phyloP scores from a whole-genome alignment of 2,797 vertebrate genomes.

The Phrynocephalus guinanensis region DNA sequence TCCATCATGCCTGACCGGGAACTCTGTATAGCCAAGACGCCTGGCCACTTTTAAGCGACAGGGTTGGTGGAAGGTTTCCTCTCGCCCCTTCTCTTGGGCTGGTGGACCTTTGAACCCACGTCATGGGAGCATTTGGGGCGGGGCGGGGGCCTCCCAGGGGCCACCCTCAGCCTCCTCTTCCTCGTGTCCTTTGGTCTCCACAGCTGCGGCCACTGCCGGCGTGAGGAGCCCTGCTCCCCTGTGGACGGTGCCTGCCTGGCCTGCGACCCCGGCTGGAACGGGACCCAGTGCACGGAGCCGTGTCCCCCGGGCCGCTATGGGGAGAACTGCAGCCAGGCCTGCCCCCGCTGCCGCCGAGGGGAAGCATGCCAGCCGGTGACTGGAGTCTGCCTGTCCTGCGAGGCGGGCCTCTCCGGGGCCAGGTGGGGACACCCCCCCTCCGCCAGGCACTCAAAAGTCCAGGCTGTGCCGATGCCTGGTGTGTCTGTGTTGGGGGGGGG shows the following conservation, averaged over 20 bases:
- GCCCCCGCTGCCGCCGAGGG: slow-evolving; percentile 82
- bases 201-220: slow-evolving; percentile 85
- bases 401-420: slow-evolving; percentile 86
- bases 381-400: slow-evolving; percentile 84
- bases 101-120: background rate
- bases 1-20: background rate
- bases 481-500: background rate
- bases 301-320: slow-evolving; percentile 85
- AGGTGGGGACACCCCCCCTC: slow-evolving; percentile 77
- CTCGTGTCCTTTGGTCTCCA: too few relatives aligned
- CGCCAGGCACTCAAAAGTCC: too few relatives aligned
- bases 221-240: slow-evolving; percentile 78
- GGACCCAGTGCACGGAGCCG: slow-evolving; percentile 83
- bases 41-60: too few relatives aligned
- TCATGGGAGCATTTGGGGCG: too few relatives aligned
- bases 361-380: slow-evolving; percentile 84
- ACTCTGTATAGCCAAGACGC: background rate
- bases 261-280: slow-evolving; percentile 90
- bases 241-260: slow-evolving; percentile 84
- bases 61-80: background rate
- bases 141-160: too few relatives aligned
- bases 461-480: too few relatives aligned
- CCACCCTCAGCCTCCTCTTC: background rate
- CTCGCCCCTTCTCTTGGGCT: background rate
- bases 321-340: slow-evolving; percentile 80